Evolutionary conservation across 2,797 vertebrate genomes (phyloP), one percentile per base, ranked within the genome.

Genomic region (Gallinago stenura): DNA sequence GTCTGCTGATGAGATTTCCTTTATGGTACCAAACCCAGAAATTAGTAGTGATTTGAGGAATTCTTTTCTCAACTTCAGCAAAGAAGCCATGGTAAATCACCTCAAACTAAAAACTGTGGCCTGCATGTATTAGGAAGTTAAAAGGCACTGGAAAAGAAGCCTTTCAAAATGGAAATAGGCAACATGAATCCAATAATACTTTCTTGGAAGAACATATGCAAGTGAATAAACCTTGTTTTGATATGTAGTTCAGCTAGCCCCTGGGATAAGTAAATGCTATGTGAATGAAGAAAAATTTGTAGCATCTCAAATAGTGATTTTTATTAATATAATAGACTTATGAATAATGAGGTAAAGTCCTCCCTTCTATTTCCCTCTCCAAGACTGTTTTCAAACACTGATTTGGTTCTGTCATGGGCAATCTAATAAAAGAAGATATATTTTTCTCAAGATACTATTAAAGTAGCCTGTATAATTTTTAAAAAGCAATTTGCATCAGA

Each of bases 401-500:
- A 89, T 88, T 91, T 88, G 5, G 25, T 75, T 85, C 83, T 91
- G 79, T 86, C 82, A 80, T 10, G 83, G 33, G 14, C 30, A 94
- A 87, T 53, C 76, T 79, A 94, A 95, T 91, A 91, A 91, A 90
- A 81, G 9, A 91, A 89, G 71, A 85, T 57, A 24, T 6, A 80
- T 93, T 91, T 89, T 94, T 91, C 54, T 94, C 81, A 50, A 87
- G 50, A 79, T 50, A 64, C 65, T 72, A 87, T 93, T 93, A 85
- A 83, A 92, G 26, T 77, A 61, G 37, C 39, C 64, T 68, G 50
- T 68, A 75, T 92, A 85, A 89, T 95, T 94, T 94, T 95, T 97
- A 78, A n/a, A 87, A 95, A 89, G 60, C 35, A 83, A 92, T 95
- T 93, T 95, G 53, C 64, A 69, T 35, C 19, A 70, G 66, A 62